Evolutionary conservation across 2,888 invertebrate species (phyloP).

Genomic region (Harmothoe impar): DNA sequence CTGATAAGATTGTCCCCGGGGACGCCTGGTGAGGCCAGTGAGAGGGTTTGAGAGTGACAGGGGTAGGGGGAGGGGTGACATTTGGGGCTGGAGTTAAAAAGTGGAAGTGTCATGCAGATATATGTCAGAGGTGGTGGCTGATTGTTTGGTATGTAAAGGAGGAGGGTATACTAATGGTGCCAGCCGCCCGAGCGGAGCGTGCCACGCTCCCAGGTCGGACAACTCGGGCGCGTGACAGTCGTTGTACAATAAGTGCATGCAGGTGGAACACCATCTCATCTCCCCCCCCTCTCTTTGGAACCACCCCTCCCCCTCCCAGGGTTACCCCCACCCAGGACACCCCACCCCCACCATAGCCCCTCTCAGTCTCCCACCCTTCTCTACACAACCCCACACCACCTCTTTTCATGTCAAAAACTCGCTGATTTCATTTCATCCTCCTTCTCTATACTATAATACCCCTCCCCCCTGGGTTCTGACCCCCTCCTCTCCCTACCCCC

Average conservation of each 20-base stretch:
- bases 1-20: slow-evolving; percentile 40
- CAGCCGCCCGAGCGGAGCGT: background rate
- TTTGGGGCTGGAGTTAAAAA: background rate
- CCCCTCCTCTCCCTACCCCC: slow-evolving; percentile 24
- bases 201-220: slow-evolving; percentile 14
- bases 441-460: background rate
- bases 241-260: slow-evolving; percentile 18
- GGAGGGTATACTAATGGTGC: slow-evolving; percentile 43
- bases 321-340: background rate
- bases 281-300: background rate
- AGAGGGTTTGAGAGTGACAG: background rate
- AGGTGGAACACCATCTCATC: slow-evolving; percentile 19
- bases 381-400: background rate
- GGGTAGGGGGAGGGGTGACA: too few species aligned
- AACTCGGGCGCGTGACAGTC: slow-evolving; percentile 28
- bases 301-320: background rate
- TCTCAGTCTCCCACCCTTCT: background rate
- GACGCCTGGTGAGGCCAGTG: background rate
- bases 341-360: background rate
- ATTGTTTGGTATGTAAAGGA: slow-evolving; percentile 47
- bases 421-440: background rate
- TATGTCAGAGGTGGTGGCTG: slow-evolving; percentile 3
- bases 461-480: background rate
- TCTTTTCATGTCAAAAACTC: slow-evolving; percentile 23
- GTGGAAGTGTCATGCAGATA: slow-evolving; percentile 32